Evolutionary conservation across 2,888 invertebrate genomes (phyloP).

Genomic region (Nymphalis polychloros): DNA sequence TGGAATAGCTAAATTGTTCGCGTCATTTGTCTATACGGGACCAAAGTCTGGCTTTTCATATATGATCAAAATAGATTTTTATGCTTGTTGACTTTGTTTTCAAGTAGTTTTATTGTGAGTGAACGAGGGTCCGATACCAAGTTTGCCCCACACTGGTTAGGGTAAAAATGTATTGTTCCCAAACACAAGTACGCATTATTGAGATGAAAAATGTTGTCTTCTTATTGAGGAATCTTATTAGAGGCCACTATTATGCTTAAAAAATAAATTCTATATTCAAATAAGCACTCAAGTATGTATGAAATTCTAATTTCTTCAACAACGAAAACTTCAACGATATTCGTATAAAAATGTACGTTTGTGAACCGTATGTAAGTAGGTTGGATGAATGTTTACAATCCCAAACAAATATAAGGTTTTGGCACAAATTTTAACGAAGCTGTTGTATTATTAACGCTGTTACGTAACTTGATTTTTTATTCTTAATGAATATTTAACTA

Average conservation of each 20-base stretch:
- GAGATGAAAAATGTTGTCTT: constrained; percentile 53
- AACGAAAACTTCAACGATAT: background rate
- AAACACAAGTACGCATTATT: constrained; percentile 50
- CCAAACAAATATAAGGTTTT: constrained; percentile 30
- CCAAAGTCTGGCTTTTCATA: too few species aligned
- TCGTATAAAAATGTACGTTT: constrained; percentile 7
- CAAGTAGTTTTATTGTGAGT: constrained; percentile 58
- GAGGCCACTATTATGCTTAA: constrained; percentile 25
- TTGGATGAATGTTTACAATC: constrained; percentile 30
- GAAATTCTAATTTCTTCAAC: constrained; percentile 7
- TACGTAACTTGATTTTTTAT: background rate
- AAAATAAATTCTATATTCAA: background rate
- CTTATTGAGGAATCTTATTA: constrained; percentile 53
- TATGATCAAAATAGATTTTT: constrained; percentile 47
- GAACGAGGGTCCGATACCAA: constrained; percentile 39
- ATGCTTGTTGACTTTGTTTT: constrained; percentile 65
- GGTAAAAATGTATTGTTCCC: constrained; percentile 58
- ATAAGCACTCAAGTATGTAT: constrained; percentile 8
- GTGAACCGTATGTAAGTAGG: constrained; percentile 27
- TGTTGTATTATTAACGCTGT: constrained; percentile 24
- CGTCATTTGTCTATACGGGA: background rate
- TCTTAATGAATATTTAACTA: background rate
- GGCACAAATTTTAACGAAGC: constrained; percentile 17
- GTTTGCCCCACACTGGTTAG: constrained; percentile 54
- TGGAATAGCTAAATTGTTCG: background rate